These are phyloP conservation scores for Amphiprion clarkii DNA, from an alignment of 2,797 vertebrate genomes.

Conservation along the genomic window DNA sequence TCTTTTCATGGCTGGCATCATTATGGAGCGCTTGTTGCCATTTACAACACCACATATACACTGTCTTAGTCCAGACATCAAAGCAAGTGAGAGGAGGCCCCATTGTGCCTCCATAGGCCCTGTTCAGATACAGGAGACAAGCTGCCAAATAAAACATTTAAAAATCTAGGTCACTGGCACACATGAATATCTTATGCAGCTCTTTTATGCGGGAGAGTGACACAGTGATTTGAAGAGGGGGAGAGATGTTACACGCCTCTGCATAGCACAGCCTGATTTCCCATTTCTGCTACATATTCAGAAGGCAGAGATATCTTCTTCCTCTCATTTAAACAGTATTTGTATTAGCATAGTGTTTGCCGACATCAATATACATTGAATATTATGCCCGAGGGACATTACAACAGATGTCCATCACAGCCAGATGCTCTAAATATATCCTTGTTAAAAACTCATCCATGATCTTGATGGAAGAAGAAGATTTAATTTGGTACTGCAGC, in stretches of 20 bases:
- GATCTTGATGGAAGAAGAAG: slow-evolving; percentile 27
- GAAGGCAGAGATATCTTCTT: slow-evolving; percentile 2
- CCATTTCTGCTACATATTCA: slow-evolving; percentile 33
- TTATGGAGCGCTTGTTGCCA: slow-evolving; percentile 39
- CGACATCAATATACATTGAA: slow-evolving; percentile 14
- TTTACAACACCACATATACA: slow-evolving; percentile 28
- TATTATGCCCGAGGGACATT: background rate
- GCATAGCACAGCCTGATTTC: slow-evolving; percentile 63
- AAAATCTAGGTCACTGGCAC: slow-evolving; percentile 79
- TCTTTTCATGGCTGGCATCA: slow-evolving; percentile 35
- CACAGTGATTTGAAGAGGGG: slow-evolving; percentile 72
- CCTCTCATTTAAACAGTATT: slow-evolving; percentile 5
- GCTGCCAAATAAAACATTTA: slow-evolving; percentile 74
- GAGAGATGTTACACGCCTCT: slow-evolving; percentile 58
- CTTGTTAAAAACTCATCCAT: slow-evolving; percentile 40
- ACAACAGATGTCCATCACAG: slow-evolving; percentile 36
- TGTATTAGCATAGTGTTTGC: slow-evolving; percentile 15
- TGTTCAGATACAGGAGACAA: slow-evolving; percentile 64
- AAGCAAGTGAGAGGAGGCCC: slow-evolving; percentile 56
- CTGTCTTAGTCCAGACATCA: slow-evolving; percentile 67
- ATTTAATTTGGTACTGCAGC: slow-evolving; percentile 40
- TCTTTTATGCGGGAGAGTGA: slow-evolving; percentile 71
- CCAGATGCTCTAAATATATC: slow-evolving; percentile 21
- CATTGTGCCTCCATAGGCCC: slow-evolving; percentile 29
- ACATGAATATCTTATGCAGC: slow-evolving; percentile 76